A percentile compares a stretch with the other conserved stretches of the same genome.
These are phyloP conservation scores for Conchocele bisecta DNA, from an alignment of 2,888 invertebrate genomes.

Conservation along the genomic window DNA sequence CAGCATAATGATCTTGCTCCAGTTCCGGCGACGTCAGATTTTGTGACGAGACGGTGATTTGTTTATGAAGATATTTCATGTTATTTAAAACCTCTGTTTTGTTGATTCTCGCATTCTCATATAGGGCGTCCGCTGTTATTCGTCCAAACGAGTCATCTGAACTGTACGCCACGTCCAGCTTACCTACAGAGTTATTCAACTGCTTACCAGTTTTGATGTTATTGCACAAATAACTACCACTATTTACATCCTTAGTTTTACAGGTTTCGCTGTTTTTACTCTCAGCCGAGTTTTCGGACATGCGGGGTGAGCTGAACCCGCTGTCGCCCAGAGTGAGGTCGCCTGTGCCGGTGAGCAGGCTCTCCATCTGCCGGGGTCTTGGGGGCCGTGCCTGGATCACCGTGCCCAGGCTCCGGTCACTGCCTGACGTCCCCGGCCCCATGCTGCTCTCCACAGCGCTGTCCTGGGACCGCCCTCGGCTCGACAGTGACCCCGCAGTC, in stretches of 20 bases:
- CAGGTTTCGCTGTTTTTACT: slow-evolving; percentile 12
- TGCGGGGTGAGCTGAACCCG: slow-evolving; percentile 73
- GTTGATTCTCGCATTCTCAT: slow-evolving; percentile 55
- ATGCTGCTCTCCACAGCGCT: slow-evolving; percentile 56
- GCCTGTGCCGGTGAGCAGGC: slow-evolving; percentile 54
- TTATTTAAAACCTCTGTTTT: slow-evolving; percentile 64
- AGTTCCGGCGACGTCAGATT: slow-evolving; percentile 37
- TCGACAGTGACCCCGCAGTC: slow-evolving; percentile 42
- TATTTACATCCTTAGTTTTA: neutral
- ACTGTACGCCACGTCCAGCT: slow-evolving; percentile 29
- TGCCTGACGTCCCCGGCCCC: slow-evolving; percentile 61
- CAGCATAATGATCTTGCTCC: slow-evolving; percentile 10
- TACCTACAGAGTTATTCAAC: slow-evolving; percentile 43
- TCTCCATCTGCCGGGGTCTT: slow-evolving; percentile 16
- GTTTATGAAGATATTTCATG: slow-evolving; percentile 64
- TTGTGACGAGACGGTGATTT: slow-evolving; percentile 59
- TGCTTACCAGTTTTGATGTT: slow-evolving; percentile 32
- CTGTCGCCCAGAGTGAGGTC: slow-evolving; percentile 69
- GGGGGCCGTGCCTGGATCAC: slow-evolving; percentile 55
- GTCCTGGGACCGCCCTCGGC: slow-evolving; percentile 50
- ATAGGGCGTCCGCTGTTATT: slow-evolving; percentile 49
- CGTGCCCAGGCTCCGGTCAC: slow-evolving; percentile 71
- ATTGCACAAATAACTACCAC: slow-evolving; percentile 52
- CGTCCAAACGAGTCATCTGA: slow-evolving; percentile 50
- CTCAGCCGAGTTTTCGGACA: slow-evolving; percentile 51